phyloP scores from a whole-genome alignment of 2,888 invertebrate species.

The Crepidodera aurea region DNA sequence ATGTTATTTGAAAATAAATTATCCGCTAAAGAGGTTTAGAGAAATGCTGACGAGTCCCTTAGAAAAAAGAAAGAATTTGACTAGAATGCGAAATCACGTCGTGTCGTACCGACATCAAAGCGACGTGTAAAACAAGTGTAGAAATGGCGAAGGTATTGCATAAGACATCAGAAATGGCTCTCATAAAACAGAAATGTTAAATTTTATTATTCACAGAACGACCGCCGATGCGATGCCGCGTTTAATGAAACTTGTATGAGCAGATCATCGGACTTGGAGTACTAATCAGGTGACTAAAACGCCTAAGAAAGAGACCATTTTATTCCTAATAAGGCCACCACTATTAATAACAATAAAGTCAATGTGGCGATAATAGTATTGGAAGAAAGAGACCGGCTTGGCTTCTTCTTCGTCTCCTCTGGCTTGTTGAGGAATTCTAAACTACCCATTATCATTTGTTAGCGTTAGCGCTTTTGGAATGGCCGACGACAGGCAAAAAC shows the following conservation, averaged over 20 bases:
- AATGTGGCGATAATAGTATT: conserved; percentile 63
- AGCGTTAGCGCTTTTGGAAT: conserved; percentile 51
- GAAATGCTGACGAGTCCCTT: too few species aligned
- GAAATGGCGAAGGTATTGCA: conserved; percentile 46
- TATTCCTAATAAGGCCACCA: conserved; percentile 59
- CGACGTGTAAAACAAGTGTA: conserved; percentile 48
- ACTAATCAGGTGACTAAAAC: conserved; percentile 62
- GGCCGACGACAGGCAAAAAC: conserved; percentile 48
- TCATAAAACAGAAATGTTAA: conserved; percentile 58
- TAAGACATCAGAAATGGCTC: conserved; percentile 53
- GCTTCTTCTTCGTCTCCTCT: conserved; percentile 20
- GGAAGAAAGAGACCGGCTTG: conserved; percentile 55
- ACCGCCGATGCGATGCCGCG: conserved; percentile 40
- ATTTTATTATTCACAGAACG: conserved; percentile 59
- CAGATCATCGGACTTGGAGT: conserved; percentile 45
- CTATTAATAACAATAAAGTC: conserved; percentile 64
- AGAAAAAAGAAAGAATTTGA: neutral
- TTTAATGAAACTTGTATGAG: conserved; percentile 57
- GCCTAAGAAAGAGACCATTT: conserved; percentile 58
- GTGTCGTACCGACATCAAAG: conserved; percentile 49
- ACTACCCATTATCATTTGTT: conserved; percentile 63
- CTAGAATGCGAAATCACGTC: conserved; percentile 48
- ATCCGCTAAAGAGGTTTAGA: too few species aligned
- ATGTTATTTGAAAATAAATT: too few species aligned
- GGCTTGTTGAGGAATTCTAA: conserved; percentile 59